Percentiles rank a stretch among this genome's conserved stretches.
Conservation (phyloP, 1,140 invertebrate genomes). For the Maniola jurtina region DNA sequence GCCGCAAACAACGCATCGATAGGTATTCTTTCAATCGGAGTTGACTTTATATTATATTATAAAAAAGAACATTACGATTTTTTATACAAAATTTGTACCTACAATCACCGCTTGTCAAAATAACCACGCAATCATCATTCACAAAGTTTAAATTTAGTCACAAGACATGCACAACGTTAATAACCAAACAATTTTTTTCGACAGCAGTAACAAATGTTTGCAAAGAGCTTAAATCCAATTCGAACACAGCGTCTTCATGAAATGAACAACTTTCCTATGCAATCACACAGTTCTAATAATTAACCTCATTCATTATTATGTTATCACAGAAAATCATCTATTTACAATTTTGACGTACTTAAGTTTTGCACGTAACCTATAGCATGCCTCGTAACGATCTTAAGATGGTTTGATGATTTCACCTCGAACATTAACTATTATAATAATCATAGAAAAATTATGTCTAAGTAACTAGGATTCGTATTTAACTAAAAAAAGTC, state of each 20-base stretch:
- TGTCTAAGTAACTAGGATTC: neutral
- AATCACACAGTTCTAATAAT: conserved; percentile 79
- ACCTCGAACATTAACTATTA: conserved; percentile 41
- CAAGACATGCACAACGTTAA: conserved; percentile 41
- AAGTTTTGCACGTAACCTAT: conserved; percentile 70
- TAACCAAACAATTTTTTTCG: conserved; percentile 22
- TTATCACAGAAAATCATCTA: conserved; percentile 81
- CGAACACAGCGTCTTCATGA: conserved; percentile 58
- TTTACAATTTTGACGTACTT: conserved; percentile 79
- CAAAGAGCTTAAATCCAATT: conserved; percentile 38
- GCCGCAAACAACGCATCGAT: conserved; percentile 17
- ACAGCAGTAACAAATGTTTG: conserved; percentile 29
- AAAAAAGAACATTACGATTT: conserved; percentile 22
- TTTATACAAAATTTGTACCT: conserved; percentile 33
- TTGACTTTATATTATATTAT: conserved; percentile 14
- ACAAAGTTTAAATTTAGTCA: conserved; percentile 32
- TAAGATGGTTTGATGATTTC: conserved; percentile 53
- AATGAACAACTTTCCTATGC: conserved; percentile 76
- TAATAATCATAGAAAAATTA: conserved; percentile 26
- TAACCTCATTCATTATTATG: conserved; percentile 72
- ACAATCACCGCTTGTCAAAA: conserved; percentile 33
- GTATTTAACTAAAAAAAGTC: neutral
- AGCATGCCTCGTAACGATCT: conserved; percentile 66
- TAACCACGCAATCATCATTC: conserved; percentile 28
- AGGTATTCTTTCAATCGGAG: neutral